Base-by-base conservation (phyloP, 1,140 invertebrate genomes). In the Oreohelix idahoensis region DNA sequence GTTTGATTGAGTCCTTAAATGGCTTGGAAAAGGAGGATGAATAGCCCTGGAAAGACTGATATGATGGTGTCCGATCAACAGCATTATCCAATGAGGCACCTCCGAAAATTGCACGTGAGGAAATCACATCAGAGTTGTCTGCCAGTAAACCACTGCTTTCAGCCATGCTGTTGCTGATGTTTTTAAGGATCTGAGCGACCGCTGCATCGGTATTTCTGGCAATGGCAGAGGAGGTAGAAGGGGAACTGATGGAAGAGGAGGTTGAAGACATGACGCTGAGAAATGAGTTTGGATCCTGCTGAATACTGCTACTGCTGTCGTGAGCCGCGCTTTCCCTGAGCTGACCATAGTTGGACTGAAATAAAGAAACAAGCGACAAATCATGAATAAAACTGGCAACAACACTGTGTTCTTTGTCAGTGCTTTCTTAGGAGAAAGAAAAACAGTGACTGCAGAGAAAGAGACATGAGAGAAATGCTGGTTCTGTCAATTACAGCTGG, bases 181-280 rank as follows among this genome's bases (percentile, higher is more conserved):
- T 88, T 58, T 85, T 89, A 0, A 89, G 85, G 39, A 89, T 84
- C 83, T 89, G 88, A 77, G 86, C 84, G 49, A 87, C 86, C 35
- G 84, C 81, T 0, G 85, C 81, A 32, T 87, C 84, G 26, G 77
- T 79, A 81, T 79, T 85, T 32, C 82, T 79, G 63, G 86, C 66
- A 0, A 75, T 74, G 0, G 87, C 75, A 35, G 84, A 79, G n/a
- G 83, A 83, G 70, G 80, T 53, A 58, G 80, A 51, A 36, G 80
- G n/a, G 75, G 53, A 32, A 76, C 74, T 53, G 82, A 58, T 23
- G 71, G 45, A 20, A 69, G 42, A 71, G 36, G 79, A 75, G 71
- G 81, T 15, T 82, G 63, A 75, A n/a, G 63, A 23, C 38, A 69
- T 80, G 45, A 36, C 32, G 23, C 35, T 70, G 80, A 74, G 80